These are phyloP conservation scores for Eupelmus urozonus DNA, from an alignment of 2,888 invertebrate genomes.

Conservation along the genomic window DNA sequence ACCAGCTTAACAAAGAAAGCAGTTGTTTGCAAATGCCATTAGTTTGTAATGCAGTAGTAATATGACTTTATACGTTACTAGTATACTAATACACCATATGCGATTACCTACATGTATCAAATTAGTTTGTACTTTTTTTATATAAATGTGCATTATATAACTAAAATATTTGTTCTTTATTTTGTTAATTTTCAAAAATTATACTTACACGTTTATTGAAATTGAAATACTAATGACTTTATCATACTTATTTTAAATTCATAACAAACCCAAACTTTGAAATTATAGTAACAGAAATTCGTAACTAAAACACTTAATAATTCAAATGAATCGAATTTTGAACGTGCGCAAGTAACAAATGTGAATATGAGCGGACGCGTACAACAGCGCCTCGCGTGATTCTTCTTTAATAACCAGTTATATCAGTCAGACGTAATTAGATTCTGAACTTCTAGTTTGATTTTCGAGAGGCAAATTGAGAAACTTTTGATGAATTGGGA, in stretches of 20 bases:
- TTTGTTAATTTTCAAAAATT: too few relatives aligned
- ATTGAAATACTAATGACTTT: too few relatives aligned
- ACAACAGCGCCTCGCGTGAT: neutral
- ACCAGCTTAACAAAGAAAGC: too few relatives aligned
- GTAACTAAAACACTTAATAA: neutral
- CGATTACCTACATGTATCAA: too few relatives aligned
- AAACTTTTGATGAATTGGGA: slow-evolving; percentile 32
- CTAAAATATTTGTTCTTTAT: too few relatives aligned
- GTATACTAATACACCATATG: too few relatives aligned
- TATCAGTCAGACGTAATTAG: slow-evolving; percentile 25
- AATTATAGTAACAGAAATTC: neutral
- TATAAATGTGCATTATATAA: too few relatives aligned
- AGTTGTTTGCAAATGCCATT: too few relatives aligned
- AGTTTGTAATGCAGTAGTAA: too few relatives aligned
- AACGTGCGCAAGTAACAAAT: slow-evolving; percentile 18
- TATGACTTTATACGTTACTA: too few relatives aligned
- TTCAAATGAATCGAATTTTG: neutral
- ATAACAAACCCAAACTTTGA: neutral
- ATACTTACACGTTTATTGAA: too few relatives aligned
- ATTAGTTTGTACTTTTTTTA: too few relatives aligned
- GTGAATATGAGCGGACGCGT: slow-evolving; percentile 10
- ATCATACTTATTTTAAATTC: neutral
- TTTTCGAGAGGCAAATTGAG: slow-evolving; percentile 15
- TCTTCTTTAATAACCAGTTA: slow-evolving; percentile 32
- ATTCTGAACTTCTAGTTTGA: slow-evolving; percentile 27